phyloP scores from a whole-genome alignment of 1,140 invertebrate genomes.

The Venturia canescens region DNA sequence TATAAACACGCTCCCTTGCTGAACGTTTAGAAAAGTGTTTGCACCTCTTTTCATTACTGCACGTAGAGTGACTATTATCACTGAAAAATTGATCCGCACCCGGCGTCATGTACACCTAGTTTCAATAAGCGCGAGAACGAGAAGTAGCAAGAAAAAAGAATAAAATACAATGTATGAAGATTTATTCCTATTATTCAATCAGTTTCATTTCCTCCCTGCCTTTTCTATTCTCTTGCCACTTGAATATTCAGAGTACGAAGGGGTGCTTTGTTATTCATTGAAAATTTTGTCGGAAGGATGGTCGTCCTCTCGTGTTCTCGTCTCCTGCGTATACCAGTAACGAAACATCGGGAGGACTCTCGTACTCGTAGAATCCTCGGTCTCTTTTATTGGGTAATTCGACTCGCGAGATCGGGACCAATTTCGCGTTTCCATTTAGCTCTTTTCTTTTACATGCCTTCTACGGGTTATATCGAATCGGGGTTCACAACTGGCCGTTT shows the following conservation, averaged over 20 bases:
- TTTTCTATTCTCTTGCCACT: background rate
- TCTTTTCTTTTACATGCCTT: constrained; percentile 4
- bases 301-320: constrained; percentile 21
- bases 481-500: constrained; percentile 29
- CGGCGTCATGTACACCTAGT: too few species aligned
- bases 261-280: constrained; percentile 42
- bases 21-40: background rate
- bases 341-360: background rate
- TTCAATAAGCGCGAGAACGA: constrained; percentile 16
- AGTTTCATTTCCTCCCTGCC: background rate
- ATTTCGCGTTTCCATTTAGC: constrained; percentile 35
- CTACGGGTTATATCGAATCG: constrained; percentile 3
- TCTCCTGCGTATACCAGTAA: constrained; percentile 12
- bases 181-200: constrained; percentile 34
- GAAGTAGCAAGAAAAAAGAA: background rate
- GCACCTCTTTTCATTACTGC: constrained; percentile 22
- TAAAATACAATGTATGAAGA: background rate
- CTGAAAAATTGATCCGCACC: background rate
- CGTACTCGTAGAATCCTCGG: constrained; percentile 30
- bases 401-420: constrained; percentile 40
- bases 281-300: constrained; percentile 28
- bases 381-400: constrained; percentile 44
- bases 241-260: constrained; percentile 36
- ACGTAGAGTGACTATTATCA: background rate
- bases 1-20: background rate